A percentile compares a stretch with the other conserved stretches of the same genome.
These are phyloP conservation scores for Drosophila navojoa DNA, from an alignment of 1,140 invertebrate species.

Conservation along the genomic window DNA sequence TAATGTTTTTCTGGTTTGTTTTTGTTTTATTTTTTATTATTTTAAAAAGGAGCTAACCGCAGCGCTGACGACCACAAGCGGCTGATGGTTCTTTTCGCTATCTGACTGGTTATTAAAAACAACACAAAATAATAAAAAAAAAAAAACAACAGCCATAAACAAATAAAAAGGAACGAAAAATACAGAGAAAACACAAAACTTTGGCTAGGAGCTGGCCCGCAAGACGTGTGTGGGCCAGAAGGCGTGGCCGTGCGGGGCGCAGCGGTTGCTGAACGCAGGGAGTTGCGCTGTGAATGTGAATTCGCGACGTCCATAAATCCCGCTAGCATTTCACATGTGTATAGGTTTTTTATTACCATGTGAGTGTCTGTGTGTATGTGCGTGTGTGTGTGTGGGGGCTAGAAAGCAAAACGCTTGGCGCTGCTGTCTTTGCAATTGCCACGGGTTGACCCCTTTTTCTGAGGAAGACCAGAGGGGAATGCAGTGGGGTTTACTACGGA, in stretches of 20 bases:
- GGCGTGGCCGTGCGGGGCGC: too few species aligned
- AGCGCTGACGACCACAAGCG: slow-evolving; percentile 55
- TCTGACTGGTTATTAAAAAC: slow-evolving; percentile 77
- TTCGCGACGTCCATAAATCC: slow-evolving; percentile 71
- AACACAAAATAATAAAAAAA: slow-evolving; percentile 36
- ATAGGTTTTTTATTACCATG: slow-evolving; percentile 75
- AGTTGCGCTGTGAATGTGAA: slow-evolving; percentile 32
- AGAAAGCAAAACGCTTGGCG: slow-evolving; percentile 57
- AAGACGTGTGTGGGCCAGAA: slow-evolving; percentile 1
- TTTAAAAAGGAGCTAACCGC: slow-evolving; percentile 43
- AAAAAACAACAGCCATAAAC: slow-evolving; percentile 34
- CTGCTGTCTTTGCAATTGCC: slow-evolving; percentile 53
- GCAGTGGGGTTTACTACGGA: background rate
- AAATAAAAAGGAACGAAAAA: slow-evolving; percentile 27
- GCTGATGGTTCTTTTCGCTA: slow-evolving; percentile 54
- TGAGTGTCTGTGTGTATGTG: slow-evolving; percentile 26
- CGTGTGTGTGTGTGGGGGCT: slow-evolving; percentile 33
- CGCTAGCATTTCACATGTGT: slow-evolving; percentile 75
- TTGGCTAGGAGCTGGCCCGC: slow-evolving; percentile 26
- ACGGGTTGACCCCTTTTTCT: slow-evolving; percentile 41
- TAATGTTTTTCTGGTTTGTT: slow-evolving; percentile 37
- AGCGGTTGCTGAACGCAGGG: background rate
- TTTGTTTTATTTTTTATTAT: slow-evolving; percentile 27
- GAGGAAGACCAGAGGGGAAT: background rate
- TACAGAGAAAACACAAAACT: slow-evolving; percentile 43